Evolutionary conservation across 2,888 invertebrate species (phyloP), one percentile per base, ranked within the genome.

Genomic region (Salticus scenicus): DNA sequence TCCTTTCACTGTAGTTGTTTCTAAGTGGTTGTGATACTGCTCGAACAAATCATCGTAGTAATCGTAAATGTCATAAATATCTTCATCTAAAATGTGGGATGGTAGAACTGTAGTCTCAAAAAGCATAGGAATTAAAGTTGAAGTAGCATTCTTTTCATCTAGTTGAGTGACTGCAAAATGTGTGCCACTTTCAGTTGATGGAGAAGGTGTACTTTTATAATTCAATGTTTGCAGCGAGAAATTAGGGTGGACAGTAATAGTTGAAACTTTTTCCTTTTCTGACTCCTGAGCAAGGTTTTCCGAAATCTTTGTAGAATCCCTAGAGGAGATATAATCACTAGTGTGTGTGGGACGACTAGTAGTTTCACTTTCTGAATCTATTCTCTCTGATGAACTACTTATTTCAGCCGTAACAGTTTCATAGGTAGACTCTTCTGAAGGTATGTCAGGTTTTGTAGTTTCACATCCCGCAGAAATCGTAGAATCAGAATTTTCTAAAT

Each of bases 31-130:
- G 24, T 12, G 33, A 67, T 20, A 33, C 67, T 67, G 33, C 12
- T 73, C 73, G 20, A 47, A 73, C 10, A 33, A 17, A n/a, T 84
- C 83, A 8, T 77, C 67, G 30, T 84, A 84, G 37, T 84, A 84
- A 63, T 84, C 83, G 30, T 84, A 84, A 33, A 77, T 73, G 8
- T 84, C 77, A 73, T 84, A 84, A 20, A 77, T 27, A n/a, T 80
- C 72, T 37, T 83, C 82, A 31, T 84, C 77, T 1, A 67, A n/a
- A 12, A 72, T 67, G 24, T 69, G 37, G 31, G 57, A 51, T 14
- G 67, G 66, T 17, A 51, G 74, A 24, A 63, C 57, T n/a, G 69
- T 64, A 8, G 74, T 12, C 24, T 69, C 42, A 5, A 33, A 33
- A 1, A 69, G 20, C 7, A 31, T 42, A 24, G 14, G 30, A 27